Percentiles rank a stretch among this genome's conserved stretches.
These are phyloP conservation scores for Tangachromis dhanisi DNA, from an alignment of 2,113 vertebrate species.

Conservation along the genomic window DNA sequence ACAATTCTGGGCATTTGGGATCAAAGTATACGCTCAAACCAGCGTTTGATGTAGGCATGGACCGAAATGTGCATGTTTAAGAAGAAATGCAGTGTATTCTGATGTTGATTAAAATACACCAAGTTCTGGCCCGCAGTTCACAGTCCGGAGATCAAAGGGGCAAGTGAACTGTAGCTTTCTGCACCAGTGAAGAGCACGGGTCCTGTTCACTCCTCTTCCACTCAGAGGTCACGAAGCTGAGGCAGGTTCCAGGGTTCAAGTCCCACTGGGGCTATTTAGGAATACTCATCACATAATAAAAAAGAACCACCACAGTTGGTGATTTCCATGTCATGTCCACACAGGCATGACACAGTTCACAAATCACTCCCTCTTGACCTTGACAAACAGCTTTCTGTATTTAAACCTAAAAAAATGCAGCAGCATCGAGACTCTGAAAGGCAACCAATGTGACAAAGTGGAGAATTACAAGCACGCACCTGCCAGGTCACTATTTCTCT, in stretches of 20 bases:
- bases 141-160: constrained; percentile 35
- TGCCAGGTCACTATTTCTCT: background rate
- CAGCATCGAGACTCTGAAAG: background rate
- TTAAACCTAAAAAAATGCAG: background rate
- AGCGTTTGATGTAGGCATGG: constrained; percentile 33
- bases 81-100: constrained; percentile 1
- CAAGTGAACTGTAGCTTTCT: background rate
- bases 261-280: background rate
- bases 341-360: background rate
- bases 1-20: constrained; percentile 21
- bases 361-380: background rate
- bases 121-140: background rate
- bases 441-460: background rate
- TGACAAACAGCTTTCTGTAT: background rate
- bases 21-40: constrained; percentile 15
- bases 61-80: constrained; percentile 9
- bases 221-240: background rate
- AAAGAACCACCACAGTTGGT: background rate
- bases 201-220: background rate
- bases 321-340: background rate
- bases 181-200: background rate
- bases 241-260: background rate
- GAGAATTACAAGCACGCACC: background rate
- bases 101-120: constrained; percentile 11
- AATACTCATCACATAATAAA: background rate